phyloP scores from a whole-genome alignment of 2,113 vertebrate species.

The Vombatus ursinus region DNA sequence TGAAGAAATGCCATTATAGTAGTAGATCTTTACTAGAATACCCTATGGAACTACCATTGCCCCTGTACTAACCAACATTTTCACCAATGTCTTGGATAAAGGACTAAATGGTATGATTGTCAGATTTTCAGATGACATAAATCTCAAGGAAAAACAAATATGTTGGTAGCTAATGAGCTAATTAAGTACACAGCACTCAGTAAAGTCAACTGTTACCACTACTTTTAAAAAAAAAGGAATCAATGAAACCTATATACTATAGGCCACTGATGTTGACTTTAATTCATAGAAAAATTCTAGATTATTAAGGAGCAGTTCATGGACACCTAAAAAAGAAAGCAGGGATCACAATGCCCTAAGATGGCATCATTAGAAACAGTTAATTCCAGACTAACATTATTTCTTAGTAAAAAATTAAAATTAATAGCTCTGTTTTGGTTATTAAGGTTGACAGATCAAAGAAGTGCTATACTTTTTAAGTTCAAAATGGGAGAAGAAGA shows the following conservation, averaged over 20 bases:
- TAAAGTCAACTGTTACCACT: not conserved
- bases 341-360: not conserved
- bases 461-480: not conserved
- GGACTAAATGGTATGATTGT: not conserved
- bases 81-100: no score
- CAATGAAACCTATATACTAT: not conserved
- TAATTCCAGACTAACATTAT: not conserved
- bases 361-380: not conserved
- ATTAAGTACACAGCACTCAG: not conserved
- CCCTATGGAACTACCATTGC: no score
- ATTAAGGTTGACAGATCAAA: not conserved
- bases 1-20: no score
- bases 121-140: not conserved
- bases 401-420: not conserved
- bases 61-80: no score
- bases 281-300: not conserved
- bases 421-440: not conserved
- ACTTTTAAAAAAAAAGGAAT: not conserved
- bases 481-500: not conserved
- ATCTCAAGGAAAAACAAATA: not conserved
- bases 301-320: not conserved
- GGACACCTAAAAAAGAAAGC: not conserved
- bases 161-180: not conserved
- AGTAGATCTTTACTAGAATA: no score
- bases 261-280: not conserved